Evolutionary conservation across 2,888 invertebrate species (phyloP).

Genomic region (Coelinius sp.): DNA sequence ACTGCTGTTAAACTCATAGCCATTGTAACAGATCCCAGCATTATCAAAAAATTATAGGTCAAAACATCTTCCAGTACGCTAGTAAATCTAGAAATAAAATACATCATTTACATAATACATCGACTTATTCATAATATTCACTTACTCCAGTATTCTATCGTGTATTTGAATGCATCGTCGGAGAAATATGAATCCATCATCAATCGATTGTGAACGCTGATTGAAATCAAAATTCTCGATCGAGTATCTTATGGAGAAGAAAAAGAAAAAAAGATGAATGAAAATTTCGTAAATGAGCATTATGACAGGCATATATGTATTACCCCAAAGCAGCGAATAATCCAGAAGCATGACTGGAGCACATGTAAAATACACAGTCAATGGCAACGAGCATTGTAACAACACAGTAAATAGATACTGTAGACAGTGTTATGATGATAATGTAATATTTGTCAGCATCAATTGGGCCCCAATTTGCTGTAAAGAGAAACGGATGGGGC

Average conservation of each 20-base stretch:
- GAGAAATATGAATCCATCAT: not conserved
- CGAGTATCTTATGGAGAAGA: not conserved
- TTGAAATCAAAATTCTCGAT: not conserved
- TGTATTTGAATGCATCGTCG: not conserved
- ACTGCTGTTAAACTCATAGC: constrained; percentile 6
- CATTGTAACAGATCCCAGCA: not conserved
- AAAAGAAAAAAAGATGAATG: not conserved
- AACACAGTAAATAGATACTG: not conserved
- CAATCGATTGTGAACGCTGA: not conserved
- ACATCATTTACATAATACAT: not conserved
- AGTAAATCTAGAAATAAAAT: not conserved
- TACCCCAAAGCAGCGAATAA: constrained; percentile 35
- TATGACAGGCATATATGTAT: not conserved
- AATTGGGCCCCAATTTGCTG: constrained; percentile 10
- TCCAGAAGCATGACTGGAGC: constrained; percentile 32
- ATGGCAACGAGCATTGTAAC: not conserved
- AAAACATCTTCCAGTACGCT: not conserved
- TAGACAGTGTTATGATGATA: not conserved
- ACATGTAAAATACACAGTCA: constrained; percentile 23
- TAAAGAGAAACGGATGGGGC: not conserved
- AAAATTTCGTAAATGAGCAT: too few relatives aligned
- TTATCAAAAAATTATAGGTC: not conserved
- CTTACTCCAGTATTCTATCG: not conserved
- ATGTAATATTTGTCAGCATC: constrained; percentile 23
- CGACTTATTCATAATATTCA: too few relatives aligned